A percentile compares a stretch with the other conserved stretches of the same genome.
Evolutionary conservation across 2,797 vertebrate species (phyloP).

Genomic region (Gorsachius magnificus): DNA sequence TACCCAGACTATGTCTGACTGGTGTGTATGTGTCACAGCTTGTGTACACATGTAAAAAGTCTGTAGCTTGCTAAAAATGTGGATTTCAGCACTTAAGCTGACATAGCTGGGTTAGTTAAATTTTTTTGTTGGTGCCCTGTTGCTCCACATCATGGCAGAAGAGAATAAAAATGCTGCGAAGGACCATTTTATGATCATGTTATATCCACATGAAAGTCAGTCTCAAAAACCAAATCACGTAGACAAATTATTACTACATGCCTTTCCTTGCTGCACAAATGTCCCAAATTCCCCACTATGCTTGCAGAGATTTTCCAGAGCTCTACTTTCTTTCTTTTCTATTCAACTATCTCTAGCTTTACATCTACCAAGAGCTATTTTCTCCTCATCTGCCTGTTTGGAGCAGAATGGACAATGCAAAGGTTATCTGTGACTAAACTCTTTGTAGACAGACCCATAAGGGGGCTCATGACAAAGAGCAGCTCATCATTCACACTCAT

Average conservation of each 20-base stretch:
- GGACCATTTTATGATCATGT: not conserved
- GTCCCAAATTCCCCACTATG: not conserved
- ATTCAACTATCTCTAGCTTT: not conserved
- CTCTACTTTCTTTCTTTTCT: not conserved
- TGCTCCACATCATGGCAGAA: not conserved
- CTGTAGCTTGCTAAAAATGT: not conserved
- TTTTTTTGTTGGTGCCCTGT: not conserved
- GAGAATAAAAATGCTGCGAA: not conserved
- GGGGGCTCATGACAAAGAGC: not conserved
- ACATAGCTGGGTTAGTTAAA: not conserved
- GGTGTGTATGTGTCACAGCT: not conserved
- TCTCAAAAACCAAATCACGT: not conserved
- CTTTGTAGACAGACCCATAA: not conserved
- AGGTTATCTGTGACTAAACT: constrained; percentile 28
- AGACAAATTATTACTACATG: not conserved
- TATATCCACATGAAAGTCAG: not conserved
- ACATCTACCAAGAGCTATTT: not conserved
- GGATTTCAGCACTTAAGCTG: not conserved
- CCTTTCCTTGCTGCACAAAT: not conserved
- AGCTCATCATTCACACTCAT: not conserved
- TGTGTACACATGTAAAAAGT: not conserved
- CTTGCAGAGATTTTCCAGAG: constrained; percentile 6
- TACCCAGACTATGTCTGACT: not conserved
- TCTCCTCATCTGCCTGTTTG: not conserved
- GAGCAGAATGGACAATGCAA: not conserved